Evolutionary conservation across 2,888 invertebrate genomes (phyloP), one percentile per base, ranked within the genome.

Genomic region (Bhutanitis thaidina): DNA sequence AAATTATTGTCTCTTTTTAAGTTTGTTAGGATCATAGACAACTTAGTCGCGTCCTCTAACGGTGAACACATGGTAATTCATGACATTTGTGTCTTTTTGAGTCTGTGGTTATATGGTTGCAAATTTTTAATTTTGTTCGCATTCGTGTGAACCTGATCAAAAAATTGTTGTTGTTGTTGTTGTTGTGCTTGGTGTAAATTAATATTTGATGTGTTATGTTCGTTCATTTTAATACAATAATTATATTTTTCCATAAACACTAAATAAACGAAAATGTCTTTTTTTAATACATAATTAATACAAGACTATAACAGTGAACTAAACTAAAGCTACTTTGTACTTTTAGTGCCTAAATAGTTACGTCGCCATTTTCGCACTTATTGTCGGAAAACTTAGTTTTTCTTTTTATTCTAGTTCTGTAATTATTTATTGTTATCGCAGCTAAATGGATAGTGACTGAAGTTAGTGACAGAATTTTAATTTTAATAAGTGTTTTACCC

Each of bases 321-420:
- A n/a, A n/a, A 5, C 5, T 20, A 47, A 41, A 52, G 27, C 25
- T 43, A 35, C 43, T 52, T 27, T 52, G 47, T 52, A 47, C 49
- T 38, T 34, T 47, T 38, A 41, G 34, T 43, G 43, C 25, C 34
- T 47, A 58, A 52, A 58, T 58, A 53, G 56, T 62, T 68, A 32
- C 61, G 71, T 69, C 71, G 73, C 72, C 72, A 75, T 73, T 72
- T 73, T 72, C 71, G 71, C 67, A 67, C 63, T 65, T 67, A 62
- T 60, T 58, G 43, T 54, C 52, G 54, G 59, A 59, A 59, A 57
- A 52, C 57, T 54, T 52, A 44, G 44, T 54, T 58, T 58, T 48
- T 35, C 9, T 29, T 37, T 41, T 29, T 35, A 27, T 27, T 49
- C 15, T 12, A 8, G 30, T 25, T 29, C 43, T 36, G 45, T 46